Percentiles rank a stretch among this genome's conserved stretches.
phyloP scores from a whole-genome alignment of 2,888 invertebrate species.

The Falcaria lacertinaria region DNA sequence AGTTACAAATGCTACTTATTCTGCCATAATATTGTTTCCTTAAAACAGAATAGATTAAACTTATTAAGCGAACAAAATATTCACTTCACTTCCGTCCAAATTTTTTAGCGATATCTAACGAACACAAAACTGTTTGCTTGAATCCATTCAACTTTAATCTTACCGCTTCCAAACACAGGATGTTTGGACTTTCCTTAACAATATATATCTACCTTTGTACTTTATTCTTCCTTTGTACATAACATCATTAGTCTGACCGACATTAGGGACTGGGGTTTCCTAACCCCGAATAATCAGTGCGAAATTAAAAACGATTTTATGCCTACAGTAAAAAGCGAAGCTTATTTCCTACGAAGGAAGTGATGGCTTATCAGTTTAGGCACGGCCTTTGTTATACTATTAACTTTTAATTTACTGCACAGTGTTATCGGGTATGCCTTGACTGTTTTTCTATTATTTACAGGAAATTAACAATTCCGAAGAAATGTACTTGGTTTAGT shows the following conservation, averaged over 20 bases:
- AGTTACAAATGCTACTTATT: too few species aligned
- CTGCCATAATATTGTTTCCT: too few species aligned
- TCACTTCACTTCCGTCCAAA: too few species aligned
- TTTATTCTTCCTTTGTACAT: slow-evolving; percentile 2
- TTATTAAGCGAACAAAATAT: too few species aligned
- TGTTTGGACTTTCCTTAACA: too few species aligned
- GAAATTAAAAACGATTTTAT: slow-evolving; percentile 25
- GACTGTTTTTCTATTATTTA: slow-evolving; percentile 40
- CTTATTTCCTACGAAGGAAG: slow-evolving; percentile 34
- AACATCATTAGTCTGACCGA: slow-evolving; percentile 8
- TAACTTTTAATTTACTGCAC: slow-evolving; percentile 52
- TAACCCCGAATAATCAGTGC: slow-evolving; percentile 18
- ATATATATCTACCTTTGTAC: too few species aligned
- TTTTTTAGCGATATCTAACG: not conserved
- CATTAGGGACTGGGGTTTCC: slow-evolving; percentile 2
- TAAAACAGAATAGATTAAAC: too few species aligned
- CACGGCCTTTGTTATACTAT: slow-evolving; percentile 52
- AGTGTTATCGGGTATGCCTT: slow-evolving; percentile 35
- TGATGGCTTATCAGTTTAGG: slow-evolving; percentile 34
- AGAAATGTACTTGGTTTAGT: slow-evolving; percentile 13
- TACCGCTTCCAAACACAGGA: not conserved
- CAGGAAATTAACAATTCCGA: slow-evolving; percentile 37
- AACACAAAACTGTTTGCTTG: not conserved
- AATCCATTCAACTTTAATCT: not conserved
- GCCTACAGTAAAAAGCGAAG: slow-evolving; percentile 19